Evolutionary conservation across 2,888 invertebrate genomes (phyloP).

Genomic region (Heliothis peltigera): DNA sequence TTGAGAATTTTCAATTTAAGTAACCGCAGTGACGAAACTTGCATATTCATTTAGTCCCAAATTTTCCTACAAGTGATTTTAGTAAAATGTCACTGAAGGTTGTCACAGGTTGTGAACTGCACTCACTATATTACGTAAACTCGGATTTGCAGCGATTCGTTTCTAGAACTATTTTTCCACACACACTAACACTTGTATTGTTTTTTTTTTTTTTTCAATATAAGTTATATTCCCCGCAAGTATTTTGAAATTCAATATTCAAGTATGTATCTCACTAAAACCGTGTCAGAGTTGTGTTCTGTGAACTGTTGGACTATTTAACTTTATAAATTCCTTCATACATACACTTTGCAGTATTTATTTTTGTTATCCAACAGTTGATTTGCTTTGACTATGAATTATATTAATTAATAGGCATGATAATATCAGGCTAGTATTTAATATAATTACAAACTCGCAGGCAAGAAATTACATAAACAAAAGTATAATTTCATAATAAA

Average conservation of each 20-base stretch:
- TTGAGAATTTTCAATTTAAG: conserved; percentile 30
- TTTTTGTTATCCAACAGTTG: background rate
- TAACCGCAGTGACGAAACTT: background rate
- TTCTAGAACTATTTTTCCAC: too few species aligned
- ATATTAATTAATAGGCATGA: background rate
- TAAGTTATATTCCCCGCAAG: too few species aligned
- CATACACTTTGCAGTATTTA: too few species aligned
- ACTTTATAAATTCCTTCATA: background rate
- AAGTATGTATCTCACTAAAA: background rate
- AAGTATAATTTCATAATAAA: background rate
- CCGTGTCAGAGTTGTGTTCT: conserved; percentile 8
- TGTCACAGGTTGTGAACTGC: too few species aligned
- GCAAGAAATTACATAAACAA: background rate
- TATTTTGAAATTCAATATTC: too few species aligned
- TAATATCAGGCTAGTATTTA: too few species aligned
- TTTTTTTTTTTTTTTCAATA: too few species aligned
- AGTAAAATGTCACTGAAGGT: background rate
- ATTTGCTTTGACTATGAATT: background rate
- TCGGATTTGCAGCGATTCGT: too few species aligned
- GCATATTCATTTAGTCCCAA: conserved; percentile 20
- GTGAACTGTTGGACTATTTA: background rate
- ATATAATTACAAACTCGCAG: too few species aligned
- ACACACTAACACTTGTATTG: too few species aligned
- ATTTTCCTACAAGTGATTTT: background rate
- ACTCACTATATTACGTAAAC: too few species aligned